Conservation (phyloP, 2,797 vertebrate genomes). For the Hydrophis major region DNA sequence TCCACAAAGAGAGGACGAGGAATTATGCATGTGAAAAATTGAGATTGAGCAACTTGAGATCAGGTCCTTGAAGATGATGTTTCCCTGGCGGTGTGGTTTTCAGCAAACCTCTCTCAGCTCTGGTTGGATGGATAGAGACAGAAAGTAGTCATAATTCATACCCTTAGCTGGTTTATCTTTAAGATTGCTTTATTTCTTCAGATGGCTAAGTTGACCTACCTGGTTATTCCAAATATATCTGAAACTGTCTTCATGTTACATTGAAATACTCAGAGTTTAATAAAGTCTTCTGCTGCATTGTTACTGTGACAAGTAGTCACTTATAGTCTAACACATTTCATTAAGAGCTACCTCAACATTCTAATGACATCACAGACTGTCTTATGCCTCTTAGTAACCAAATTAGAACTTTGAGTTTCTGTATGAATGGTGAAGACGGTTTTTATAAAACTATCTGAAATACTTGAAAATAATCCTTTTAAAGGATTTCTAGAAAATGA, state of each 20-base stretch:
- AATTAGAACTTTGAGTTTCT: neutral
- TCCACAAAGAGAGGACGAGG: neutral
- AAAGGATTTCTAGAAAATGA: conserved; percentile 23
- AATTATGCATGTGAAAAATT: neutral
- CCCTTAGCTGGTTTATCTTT: neutral
- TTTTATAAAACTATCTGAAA: neutral
- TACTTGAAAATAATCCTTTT: neutral
- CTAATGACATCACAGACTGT: conserved; percentile 21
- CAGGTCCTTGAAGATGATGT: neutral
- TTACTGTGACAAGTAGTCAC: neutral
- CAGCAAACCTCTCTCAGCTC: neutral
- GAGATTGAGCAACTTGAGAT: neutral
- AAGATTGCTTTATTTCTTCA: neutral
- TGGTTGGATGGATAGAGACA: neutral
- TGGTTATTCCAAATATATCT: neutral
- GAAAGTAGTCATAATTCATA: neutral
- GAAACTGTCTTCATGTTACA: neutral
- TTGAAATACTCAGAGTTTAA: neutral
- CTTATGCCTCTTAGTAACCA: conserved; percentile 20
- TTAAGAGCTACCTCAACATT: conserved; percentile 24
- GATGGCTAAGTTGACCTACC: neutral
- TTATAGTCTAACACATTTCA: neutral
- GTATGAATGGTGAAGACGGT: neutral
- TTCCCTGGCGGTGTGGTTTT: neutral
- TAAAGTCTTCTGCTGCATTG: neutral